Evolutionary conservation across 53 echinoderm and acorn worm genomes (phyloP), one percentile per base, ranked within the genome.

Genomic region (Apostichopus leukothele): DNA sequence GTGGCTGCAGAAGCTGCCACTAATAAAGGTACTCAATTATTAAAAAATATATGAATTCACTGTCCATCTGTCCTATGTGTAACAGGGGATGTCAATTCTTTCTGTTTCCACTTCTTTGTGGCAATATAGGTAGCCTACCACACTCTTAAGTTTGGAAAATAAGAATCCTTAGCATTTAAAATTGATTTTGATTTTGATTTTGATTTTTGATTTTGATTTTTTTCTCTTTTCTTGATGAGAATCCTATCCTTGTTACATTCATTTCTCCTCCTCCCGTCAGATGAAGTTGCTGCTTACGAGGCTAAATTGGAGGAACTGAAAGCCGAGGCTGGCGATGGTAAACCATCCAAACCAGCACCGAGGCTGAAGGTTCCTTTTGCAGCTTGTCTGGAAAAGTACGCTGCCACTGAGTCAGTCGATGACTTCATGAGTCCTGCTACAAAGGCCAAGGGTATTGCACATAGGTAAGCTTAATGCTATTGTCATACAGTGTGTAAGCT

Each of bases 381-480:
- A 27, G 91, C 95, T 39, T 97, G 97, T 84, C 90, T 97, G 27
- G 94, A 97, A 21, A 87, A 88, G 19, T 93, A 92, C 61, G 89
- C 91, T 63, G 89, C 91, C 52, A 74, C 86, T 5, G 97, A 97
- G 75, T 91, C 67, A 16, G 94, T 97, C 11, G 93, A 97, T 39
- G 97, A 95, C 77, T 97, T 97, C 91, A 93, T 91, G 85, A 97
- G 97, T 83, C 74, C 95, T 0, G 97, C 95, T 6, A 73, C 90
- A 6, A 78, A 97, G 76, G 90, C 91, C 59, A 97, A 93, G 75
- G 94, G 95, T 11, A 85, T 89, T 5, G 96, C 96, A 54, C 79
- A 87, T 53, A 94, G 93, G 94, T 94, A 60, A 81, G 13, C 20
- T 76, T 4, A 39, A 39, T 39, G 0, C 39, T 39, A 39, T 39